phyloP scores from a whole-genome alignment of 2,888 invertebrate genomes.

The Chaetoderma sp. region DNA sequence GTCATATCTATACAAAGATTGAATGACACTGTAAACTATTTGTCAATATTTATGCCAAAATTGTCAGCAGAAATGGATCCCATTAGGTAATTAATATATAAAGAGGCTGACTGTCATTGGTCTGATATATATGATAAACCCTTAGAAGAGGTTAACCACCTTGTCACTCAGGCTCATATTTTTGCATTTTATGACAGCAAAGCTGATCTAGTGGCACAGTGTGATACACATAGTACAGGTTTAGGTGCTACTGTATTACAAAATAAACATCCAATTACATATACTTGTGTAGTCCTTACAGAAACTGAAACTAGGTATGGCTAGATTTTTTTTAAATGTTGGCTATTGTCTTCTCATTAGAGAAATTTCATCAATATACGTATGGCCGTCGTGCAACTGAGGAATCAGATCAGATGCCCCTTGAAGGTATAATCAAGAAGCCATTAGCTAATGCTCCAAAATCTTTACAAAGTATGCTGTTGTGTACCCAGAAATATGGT shows the following conservation, averaged over 20 bases:
- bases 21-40: background rate
- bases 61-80: background rate
- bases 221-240: constrained; percentile 41
- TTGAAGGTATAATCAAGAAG: too few species aligned
- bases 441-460: too few species aligned
- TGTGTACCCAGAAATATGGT: too few species aligned
- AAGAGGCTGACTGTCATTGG: background rate
- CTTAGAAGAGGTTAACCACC: constrained; percentile 35
- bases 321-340: constrained; percentile 40
- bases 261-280: constrained; percentile 32
- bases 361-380: too few species aligned
- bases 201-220: constrained; percentile 23
- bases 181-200: constrained; percentile 32
- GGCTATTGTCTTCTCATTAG: too few species aligned
- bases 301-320: constrained; percentile 32
- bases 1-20: background rate
- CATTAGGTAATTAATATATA: background rate
- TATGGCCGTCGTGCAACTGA: too few species aligned
- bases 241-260: constrained; percentile 36
- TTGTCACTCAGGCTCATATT: constrained; percentile 29
- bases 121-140: constrained; percentile 26
- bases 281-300: constrained; percentile 24
- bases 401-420: too few species aligned
- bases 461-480: too few species aligned
- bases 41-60: too few species aligned